Evolutionary conservation across 2,888 invertebrate species (phyloP).

Genomic region (Cyaniris semiargus): DNA sequence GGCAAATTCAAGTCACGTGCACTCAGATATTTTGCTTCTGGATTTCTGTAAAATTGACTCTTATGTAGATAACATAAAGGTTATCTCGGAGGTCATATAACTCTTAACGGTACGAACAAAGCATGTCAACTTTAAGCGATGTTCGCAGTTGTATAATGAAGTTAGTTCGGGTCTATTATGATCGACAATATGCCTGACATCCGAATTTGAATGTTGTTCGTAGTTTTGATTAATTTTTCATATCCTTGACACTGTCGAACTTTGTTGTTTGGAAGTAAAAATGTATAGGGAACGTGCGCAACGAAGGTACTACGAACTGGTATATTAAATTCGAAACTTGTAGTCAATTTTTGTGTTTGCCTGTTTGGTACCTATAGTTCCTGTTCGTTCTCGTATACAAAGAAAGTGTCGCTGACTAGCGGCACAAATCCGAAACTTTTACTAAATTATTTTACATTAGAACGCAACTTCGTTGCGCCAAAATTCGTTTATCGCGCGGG

Average conservation of each 20-base stretch:
- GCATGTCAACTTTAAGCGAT: conserved; percentile 50
- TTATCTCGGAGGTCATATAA: background rate
- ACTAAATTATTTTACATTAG: no score
- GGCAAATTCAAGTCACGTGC: conserved; percentile 33
- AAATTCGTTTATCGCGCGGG: no score
- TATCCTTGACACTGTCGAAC: background rate
- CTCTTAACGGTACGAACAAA: conserved; percentile 29
- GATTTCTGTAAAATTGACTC: background rate
- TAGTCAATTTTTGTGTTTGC: no score
- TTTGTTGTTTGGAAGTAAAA: background rate
- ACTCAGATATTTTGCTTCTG: background rate
- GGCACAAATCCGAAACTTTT: no score
- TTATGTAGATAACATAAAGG: background rate
- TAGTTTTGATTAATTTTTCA: conserved; percentile 20
- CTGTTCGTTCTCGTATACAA: no score
- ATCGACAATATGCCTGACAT: conserved; percentile 24
- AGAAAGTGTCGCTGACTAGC: no score
- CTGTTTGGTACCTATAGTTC: no score
- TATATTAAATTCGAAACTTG: no score
- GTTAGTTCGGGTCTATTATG: conserved; percentile 49
- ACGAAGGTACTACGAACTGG: no score
- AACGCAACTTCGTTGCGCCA: no score
- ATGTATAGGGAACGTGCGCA: no score
- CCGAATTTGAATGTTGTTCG: conserved; percentile 24
- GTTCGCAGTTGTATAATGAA: conserved; percentile 54